phyloP scores from a whole-genome alignment of 2,888 invertebrate genomes.

The Conistra vaccinii region DNA sequence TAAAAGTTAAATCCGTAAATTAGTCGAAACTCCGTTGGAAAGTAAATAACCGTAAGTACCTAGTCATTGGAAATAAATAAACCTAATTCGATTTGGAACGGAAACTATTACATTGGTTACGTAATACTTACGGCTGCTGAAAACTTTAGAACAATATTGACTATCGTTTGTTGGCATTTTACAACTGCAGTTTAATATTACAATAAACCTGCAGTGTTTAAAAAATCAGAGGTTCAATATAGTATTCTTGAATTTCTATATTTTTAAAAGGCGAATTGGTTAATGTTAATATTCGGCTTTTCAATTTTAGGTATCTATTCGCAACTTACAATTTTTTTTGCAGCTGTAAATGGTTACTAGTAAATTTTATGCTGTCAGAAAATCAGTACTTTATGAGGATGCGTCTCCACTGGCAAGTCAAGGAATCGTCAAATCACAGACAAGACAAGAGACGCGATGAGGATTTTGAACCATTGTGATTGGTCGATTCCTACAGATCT shows the following conservation, averaged over 20 bases:
- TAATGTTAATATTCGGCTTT: not conserved
- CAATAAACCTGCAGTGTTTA: too few relatives aligned
- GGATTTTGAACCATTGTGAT: too few relatives aligned
- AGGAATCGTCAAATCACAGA: too few relatives aligned
- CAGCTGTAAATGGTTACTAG: not conserved
- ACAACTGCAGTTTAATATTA: too few relatives aligned
- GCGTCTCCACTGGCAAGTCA: too few relatives aligned
- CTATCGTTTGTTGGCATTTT: not conserved
- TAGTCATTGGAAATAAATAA: constrained; percentile 53
- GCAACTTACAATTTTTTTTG: too few relatives aligned
- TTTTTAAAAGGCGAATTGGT: not conserved
- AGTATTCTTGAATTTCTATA: too few relatives aligned
- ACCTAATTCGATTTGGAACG: constrained; percentile 26
- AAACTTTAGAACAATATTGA: not conserved
- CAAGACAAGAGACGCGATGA: too few relatives aligned
- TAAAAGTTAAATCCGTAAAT: constrained; percentile 46
- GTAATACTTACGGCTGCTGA: constrained; percentile 12
- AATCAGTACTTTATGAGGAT: not conserved
- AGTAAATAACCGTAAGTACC: constrained; percentile 29
- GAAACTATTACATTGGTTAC: constrained; percentile 29
- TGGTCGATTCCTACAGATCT: too few relatives aligned
- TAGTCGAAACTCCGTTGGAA: constrained; percentile 37
- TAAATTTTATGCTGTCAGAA: not conserved
- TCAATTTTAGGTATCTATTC: not conserved
- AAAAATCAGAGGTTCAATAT: too few relatives aligned